These are phyloP conservation scores for Saxidomus purpurata DNA, from an alignment of 1,140 invertebrate genomes.

Conservation along the genomic window DNA sequence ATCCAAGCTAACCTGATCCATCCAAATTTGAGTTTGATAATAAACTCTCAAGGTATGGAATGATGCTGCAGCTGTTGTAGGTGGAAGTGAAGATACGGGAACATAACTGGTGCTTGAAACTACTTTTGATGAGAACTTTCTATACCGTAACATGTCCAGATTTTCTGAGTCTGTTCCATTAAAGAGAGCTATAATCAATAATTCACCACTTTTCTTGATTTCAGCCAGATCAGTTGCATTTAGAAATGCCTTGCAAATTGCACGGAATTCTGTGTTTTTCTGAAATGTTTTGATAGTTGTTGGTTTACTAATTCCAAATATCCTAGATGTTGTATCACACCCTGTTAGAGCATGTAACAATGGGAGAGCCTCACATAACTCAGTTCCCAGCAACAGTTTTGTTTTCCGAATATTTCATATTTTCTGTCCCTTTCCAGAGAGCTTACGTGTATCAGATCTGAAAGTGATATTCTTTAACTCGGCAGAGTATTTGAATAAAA, in stretches of 20 bases:
- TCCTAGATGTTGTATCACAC: conserved; percentile 39
- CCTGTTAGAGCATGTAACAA: conserved; percentile 44
- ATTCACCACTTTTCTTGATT: neutral
- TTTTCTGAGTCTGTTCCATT: too few species aligned
- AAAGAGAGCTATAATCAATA: neutral
- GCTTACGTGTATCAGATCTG: neutral
- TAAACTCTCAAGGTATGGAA: neutral
- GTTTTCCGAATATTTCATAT: conserved; percentile 10
- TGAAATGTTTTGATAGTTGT: neutral
- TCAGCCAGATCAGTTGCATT: neutral
- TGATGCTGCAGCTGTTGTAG: neutral
- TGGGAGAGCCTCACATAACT: neutral
- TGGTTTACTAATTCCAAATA: conserved; percentile 20
- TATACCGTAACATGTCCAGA: neutral
- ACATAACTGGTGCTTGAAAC: neutral
- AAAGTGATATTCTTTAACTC: neutral
- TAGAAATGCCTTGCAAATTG: neutral
- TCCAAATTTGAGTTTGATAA: neutral
- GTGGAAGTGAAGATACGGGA: neutral
- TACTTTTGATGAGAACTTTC: neutral
- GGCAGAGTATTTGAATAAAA: neutral
- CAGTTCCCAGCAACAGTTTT: neutral
- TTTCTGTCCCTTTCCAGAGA: neutral
- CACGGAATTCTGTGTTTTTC: neutral
- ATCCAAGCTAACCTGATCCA: neutral